phyloP scores from a whole-genome alignment of 2,113 vertebrate species.

The Seriola quinqueradiata region DNA sequence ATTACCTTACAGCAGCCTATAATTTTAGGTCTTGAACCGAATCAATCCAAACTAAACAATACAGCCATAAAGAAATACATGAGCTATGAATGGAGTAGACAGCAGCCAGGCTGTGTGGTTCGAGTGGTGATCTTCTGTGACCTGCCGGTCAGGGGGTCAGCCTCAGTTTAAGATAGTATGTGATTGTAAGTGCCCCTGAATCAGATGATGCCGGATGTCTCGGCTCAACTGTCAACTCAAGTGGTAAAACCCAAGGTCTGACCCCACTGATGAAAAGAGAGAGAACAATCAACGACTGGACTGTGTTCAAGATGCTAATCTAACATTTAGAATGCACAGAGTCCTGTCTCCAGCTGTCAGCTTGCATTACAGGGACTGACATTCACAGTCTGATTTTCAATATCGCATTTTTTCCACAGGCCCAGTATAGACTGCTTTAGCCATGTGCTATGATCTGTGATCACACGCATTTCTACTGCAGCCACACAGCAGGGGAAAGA shows the following conservation, averaged over 20 bases:
- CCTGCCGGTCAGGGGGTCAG: constrained; percentile 19
- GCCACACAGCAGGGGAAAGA: not conserved
- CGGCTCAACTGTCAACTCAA: constrained; percentile 14
- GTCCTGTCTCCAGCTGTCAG: constrained; percentile 6
- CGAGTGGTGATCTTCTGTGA: not conserved
- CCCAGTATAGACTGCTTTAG: not conserved
- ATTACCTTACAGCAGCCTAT: constrained; percentile 14
- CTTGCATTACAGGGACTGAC: not conserved
- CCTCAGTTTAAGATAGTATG: constrained; percentile 7
- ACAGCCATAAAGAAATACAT: not conserved
- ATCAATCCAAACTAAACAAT: constrained; percentile 25
- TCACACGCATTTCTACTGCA: not conserved
- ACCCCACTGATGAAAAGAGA: constrained; percentile 36
- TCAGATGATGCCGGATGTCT: constrained; percentile 25
- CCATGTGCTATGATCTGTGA: not conserved
- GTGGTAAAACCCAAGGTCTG: constrained; percentile 31
- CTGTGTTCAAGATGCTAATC: constrained; percentile 39
- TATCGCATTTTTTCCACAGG: constrained; percentile 5
- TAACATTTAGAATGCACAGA: constrained; percentile 29
- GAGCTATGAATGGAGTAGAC: not conserved
- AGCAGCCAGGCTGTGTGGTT: constrained; percentile 2
- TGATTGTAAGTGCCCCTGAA: not conserved
- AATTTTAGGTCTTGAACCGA: constrained; percentile 19
- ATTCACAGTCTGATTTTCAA: not conserved
- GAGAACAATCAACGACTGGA: constrained; percentile 12